phyloP scores from a whole-genome alignment of 1,140 invertebrate species.

The Zaprionus ghesquierei region DNA sequence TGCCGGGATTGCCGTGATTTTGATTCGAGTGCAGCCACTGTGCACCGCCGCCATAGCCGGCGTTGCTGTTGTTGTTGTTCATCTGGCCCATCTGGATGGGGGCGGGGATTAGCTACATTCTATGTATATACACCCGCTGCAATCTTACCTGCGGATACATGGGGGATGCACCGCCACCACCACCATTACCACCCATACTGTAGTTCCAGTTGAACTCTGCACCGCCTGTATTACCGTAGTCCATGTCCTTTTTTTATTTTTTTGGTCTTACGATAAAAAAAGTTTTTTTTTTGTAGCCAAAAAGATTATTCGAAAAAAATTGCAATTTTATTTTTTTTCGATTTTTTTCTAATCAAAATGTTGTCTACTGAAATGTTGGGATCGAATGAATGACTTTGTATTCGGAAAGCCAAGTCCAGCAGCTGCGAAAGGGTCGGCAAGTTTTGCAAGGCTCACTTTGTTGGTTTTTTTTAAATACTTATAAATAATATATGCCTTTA shows the following conservation, averaged over 20 bases:
- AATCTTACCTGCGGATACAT: slow-evolving; percentile 49
- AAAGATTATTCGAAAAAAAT: slow-evolving; percentile 14
- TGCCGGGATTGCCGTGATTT: background rate
- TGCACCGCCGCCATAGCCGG: slow-evolving; percentile 24
- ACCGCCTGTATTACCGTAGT: slow-evolving; percentile 33
- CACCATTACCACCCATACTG: slow-evolving; percentile 18
- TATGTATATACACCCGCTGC: too few relatives aligned
- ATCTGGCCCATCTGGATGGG: slow-evolving; percentile 25
- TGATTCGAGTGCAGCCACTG: slow-evolving; percentile 69
- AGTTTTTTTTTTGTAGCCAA: background rate
- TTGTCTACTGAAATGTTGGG: slow-evolving; percentile 23
- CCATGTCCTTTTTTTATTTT: slow-evolving; percentile 26
- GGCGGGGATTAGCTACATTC: background rate
- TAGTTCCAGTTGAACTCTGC: slow-evolving; percentile 50
- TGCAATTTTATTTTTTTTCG: slow-evolving; percentile 33
- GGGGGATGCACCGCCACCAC: slow-evolving; percentile 1
- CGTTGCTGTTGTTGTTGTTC: slow-evolving; percentile 2
- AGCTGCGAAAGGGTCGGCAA: background rate
- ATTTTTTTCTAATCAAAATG: slow-evolving; percentile 30
- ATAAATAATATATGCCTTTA: too few relatives aligned
- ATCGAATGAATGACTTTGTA: slow-evolving; percentile 28
- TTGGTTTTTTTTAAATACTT: too few relatives aligned
- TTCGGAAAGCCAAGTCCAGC: background rate
- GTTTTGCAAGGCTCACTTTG: background rate
- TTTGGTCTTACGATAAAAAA: background rate